Percentiles rank a stretch among this genome's conserved stretches.
These are phyloP conservation scores for Acanthacorydalis orientalis DNA, from an alignment of 2,888 invertebrate genomes.

Conservation along the genomic window DNA sequence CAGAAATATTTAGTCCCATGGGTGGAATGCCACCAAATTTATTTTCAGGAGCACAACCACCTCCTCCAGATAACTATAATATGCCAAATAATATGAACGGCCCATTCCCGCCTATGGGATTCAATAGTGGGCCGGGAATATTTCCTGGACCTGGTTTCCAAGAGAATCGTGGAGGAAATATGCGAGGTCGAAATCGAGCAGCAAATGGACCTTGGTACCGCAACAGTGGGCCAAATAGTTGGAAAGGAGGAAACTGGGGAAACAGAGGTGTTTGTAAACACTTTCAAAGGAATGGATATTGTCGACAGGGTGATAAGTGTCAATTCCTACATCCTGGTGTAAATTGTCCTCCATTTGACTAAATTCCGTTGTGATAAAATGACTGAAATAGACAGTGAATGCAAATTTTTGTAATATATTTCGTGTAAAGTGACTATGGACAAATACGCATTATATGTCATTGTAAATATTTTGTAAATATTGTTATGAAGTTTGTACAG, in stretches of 20 bases:
- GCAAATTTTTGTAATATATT: not conserved
- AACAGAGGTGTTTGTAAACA: conserved; percentile 54
- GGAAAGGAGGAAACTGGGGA: conserved; percentile 29
- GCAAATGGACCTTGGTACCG: conserved; percentile 30
- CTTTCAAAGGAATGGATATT: conserved; percentile 63
- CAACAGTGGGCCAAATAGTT: conserved; percentile 6
- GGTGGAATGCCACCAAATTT: conserved; percentile 21
- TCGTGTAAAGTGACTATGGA: not conserved
- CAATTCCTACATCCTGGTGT: conserved; percentile 65
- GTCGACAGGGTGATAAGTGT: conserved; percentile 68
- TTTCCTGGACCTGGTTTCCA: conserved; percentile 7
- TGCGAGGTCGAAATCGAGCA: conserved; percentile 16
- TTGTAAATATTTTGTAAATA: conserved; percentile 3
- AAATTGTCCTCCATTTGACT: conserved; percentile 33
- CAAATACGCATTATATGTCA: not conserved
- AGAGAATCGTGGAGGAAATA: conserved; percentile 16
- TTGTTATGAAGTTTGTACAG: not conserved
- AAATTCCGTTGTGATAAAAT: not conserved
- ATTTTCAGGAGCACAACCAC: conserved; percentile 13
- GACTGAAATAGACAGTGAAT: not conserved
- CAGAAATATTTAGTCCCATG: conserved; percentile 26
- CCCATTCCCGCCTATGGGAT: conserved; percentile 13
- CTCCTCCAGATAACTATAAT: conserved; percentile 16
- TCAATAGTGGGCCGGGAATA: conserved; percentile 24
- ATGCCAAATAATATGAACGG: conserved; percentile 30